A percentile compares a stretch with the other conserved stretches of the same genome.
Evolutionary conservation across 2,888 invertebrate species (phyloP).

Genomic region (Osmoderma eremita): DNA sequence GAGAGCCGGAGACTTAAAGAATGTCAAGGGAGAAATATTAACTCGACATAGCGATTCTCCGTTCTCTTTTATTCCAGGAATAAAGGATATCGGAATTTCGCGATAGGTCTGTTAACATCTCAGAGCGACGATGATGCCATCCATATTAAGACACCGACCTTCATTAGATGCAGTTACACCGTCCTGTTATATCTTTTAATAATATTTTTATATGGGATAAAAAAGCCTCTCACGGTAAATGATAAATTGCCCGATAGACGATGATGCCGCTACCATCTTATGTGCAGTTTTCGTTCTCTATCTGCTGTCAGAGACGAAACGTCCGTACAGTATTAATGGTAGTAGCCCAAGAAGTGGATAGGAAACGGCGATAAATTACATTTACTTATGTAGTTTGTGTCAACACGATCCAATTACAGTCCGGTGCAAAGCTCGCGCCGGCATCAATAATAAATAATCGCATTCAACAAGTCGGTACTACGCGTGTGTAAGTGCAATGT

Average conservation of each 20-base stretch:
- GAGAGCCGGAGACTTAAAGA: constrained; percentile 7
- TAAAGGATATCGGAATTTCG: constrained; percentile 18
- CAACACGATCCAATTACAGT: constrained; percentile 26
- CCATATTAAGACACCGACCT: constrained; percentile 6
- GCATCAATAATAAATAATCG: constrained; percentile 28
- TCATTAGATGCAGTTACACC: constrained; percentile 9
- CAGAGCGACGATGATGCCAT: not conserved
- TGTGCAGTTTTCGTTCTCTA: not conserved
- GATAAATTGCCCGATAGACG: constrained; percentile 1
- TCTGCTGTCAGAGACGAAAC: constrained; percentile 5
- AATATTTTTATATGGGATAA: constrained; percentile 7
- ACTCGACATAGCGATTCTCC: not conserved
- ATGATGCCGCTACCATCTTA: not conserved
- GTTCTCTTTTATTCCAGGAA: not conserved
- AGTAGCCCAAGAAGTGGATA: constrained; percentile 26
- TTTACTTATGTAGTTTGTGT: constrained; percentile 33
- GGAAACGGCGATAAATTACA: constrained; percentile 21
- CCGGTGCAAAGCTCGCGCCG: constrained; percentile 26
- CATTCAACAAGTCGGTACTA: constrained; percentile 25
- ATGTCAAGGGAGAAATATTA: constrained; percentile 7
- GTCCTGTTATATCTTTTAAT: constrained; percentile 8
- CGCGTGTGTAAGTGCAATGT: not conserved
- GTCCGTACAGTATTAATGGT: not conserved
- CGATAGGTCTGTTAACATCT: constrained; percentile 6
- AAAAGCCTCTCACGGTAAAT: constrained; percentile 3